Evolutionary conservation across 2,113 vertebrate species (phyloP).

Genomic region (Entelurus aequoreus): DNA sequence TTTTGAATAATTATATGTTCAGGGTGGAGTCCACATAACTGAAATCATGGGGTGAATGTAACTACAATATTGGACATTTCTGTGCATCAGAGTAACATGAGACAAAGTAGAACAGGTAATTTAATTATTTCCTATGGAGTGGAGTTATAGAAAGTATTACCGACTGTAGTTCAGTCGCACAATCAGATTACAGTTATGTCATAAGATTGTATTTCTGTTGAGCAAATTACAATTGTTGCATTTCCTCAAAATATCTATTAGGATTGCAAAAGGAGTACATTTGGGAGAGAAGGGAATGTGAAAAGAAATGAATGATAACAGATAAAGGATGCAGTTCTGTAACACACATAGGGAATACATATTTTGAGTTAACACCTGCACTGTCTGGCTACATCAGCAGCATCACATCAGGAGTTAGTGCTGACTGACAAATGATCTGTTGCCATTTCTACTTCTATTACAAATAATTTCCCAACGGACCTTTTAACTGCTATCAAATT

Average conservation of each 20-base stretch:
- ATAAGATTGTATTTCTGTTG: background rate
- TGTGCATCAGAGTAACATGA: slow-evolving; percentile 14
- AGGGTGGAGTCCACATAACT: slow-evolving; percentile 4
- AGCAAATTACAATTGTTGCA: background rate
- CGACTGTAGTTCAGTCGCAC: background rate
- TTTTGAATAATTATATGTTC: background rate
- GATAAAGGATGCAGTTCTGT: slow-evolving; percentile 1
- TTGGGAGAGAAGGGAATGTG: slow-evolving; percentile 1
- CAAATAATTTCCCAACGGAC: slow-evolving; percentile 47
- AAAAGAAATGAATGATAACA: slow-evolving; percentile 3
- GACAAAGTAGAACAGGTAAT: slow-evolving; percentile 20
- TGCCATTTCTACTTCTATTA: slow-evolving; percentile 56
- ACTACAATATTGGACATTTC: background rate
- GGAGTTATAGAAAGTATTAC: slow-evolving; percentile 10
- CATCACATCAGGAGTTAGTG: slow-evolving; percentile 14
- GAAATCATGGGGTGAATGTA: background rate
- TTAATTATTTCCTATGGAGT: slow-evolving; percentile 8
- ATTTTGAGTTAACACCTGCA: slow-evolving; percentile 43
- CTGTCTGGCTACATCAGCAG: slow-evolving; percentile 33
- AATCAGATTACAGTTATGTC: slow-evolving; percentile 12
- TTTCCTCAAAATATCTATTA: background rate
- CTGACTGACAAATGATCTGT: slow-evolving; percentile 53
- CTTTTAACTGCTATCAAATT: slow-evolving; percentile 35
- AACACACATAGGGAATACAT: slow-evolving; percentile 31
- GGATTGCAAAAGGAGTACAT: too few relatives aligned